Conservation (phyloP, 2,113 vertebrate species). For the Talpa occidentalis region DNA sequence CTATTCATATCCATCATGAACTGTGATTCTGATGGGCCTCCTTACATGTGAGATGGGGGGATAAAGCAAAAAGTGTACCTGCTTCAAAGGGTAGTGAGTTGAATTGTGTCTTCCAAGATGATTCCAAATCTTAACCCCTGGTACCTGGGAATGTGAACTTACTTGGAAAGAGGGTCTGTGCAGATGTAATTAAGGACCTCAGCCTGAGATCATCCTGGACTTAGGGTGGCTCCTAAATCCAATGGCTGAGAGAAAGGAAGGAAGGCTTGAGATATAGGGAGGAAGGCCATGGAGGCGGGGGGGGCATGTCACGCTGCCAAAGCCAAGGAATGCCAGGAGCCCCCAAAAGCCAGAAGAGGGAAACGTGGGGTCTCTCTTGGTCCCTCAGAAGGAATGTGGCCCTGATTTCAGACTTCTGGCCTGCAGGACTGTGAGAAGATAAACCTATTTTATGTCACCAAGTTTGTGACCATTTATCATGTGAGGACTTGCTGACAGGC, state of each 20-base stretch:
- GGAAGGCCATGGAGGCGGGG: background rate
- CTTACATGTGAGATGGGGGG: background rate
- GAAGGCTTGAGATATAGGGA: background rate
- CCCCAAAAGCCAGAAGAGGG: background rate
- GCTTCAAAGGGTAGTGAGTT: background rate
- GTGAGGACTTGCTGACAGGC: too few relatives aligned
- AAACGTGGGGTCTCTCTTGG: background rate
- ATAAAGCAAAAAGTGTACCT: background rate
- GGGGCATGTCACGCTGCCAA: background rate
- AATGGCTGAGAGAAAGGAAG: background rate
- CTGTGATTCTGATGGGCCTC: background rate
- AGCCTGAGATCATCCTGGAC: background rate
- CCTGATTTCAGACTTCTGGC: background rate
- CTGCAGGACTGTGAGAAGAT: background rate
- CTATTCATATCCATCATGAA: background rate
- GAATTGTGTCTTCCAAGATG: background rate
- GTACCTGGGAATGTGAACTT: background rate
- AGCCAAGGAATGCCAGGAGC: background rate
- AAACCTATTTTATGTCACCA: background rate
- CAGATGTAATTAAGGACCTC: background rate
- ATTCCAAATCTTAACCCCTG: background rate
- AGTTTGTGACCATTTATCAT: background rate
- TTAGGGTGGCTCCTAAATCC: background rate
- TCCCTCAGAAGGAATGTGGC: background rate
- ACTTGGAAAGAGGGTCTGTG: background rate